These are phyloP conservation scores for Etheostoma perlongum DNA, from an alignment of 2,797 vertebrate genomes.

Conservation along the genomic window DNA sequence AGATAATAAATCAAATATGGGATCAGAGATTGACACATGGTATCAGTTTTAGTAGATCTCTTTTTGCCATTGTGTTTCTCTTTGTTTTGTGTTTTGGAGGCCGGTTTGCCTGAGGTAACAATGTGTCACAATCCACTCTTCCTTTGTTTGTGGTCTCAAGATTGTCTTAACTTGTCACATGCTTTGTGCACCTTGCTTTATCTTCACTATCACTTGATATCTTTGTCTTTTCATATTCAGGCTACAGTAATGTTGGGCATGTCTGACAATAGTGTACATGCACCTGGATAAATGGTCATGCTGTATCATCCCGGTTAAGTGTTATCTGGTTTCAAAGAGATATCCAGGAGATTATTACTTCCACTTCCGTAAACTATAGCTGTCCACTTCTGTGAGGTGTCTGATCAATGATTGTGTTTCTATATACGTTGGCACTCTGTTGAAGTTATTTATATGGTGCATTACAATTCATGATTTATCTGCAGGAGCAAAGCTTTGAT, in stretches of 20 bases:
- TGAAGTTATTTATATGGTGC: constrained; percentile 66
- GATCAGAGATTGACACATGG: constrained; percentile 28
- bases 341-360: constrained; percentile 54
- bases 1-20: constrained; percentile 38
- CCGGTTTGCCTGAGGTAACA: constrained; percentile 43
- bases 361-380: constrained; percentile 33
- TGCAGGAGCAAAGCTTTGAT: constrained; percentile 71
- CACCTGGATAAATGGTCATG: constrained; percentile 10
- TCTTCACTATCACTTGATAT: constrained; percentile 22
- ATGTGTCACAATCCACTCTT: constrained; percentile 32
- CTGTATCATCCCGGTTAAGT: constrained; percentile 34
- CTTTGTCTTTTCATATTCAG: constrained; percentile 12
- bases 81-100: constrained; percentile 38
- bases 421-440: constrained; percentile 25
- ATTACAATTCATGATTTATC: constrained; percentile 70
- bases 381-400: constrained; percentile 33
- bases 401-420: constrained; percentile 47
- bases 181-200: constrained; percentile 7
- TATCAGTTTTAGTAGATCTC: neutral
- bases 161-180: constrained; percentile 30
- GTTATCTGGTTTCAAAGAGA: constrained; percentile 55
- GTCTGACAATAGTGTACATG: neutral
- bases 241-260: neutral
- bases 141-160: constrained; percentile 33
- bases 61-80: constrained; percentile 16